Evolutionary conservation across 2,113 vertebrate species (phyloP), one percentile per base, ranked within the genome.

Genomic region (Vombatus ursinus): DNA sequence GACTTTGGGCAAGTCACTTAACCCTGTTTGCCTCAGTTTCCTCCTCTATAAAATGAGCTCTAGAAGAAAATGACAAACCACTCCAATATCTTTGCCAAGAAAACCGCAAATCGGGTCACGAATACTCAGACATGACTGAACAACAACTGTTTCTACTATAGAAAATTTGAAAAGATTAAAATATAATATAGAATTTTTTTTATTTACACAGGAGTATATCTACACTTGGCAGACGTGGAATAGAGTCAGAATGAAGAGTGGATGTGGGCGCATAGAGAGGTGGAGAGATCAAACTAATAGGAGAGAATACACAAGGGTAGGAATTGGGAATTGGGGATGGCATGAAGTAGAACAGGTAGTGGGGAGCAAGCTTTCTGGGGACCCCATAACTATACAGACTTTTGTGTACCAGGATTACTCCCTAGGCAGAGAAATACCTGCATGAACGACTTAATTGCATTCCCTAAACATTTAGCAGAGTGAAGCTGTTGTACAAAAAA

Each of bases 81-180:
- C 31, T 68, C 31, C 61, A 16, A 1, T 68, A 68, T 37, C 31
- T 37, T 68, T 68, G 61, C 61, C 61, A 37, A 37, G 53, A 68
- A 14, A 37, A 68, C 12, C 54, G 12, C 31, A 68, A 68, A 16
- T 16, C 4, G 61, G 31, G 11, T 37, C 28, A 37, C 26, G 8
- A 57, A 57, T 25, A 57, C 31, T 37, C 0, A 37, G 14, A 68
- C 12, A 37, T 37, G 61, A 68, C 12, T 37, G 61, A 68, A 68
- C 31, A 37, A 68, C 31, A 37, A 68, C 37, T 37, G 95, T 47
- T 94, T 94, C 91, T 94, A 11, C 52, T n/a, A 92, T 93, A 84
- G 91, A 93, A 94, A 94, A 94, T 54, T 97, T 93, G 91, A 97
- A 93, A 91, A 93, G 47, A 84, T 94, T 95, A 94, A 93, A 92